These are phyloP conservation scores for Sebastes fasciatus DNA, from an alignment of 2,113 vertebrate genomes.

Conservation along the genomic window DNA sequence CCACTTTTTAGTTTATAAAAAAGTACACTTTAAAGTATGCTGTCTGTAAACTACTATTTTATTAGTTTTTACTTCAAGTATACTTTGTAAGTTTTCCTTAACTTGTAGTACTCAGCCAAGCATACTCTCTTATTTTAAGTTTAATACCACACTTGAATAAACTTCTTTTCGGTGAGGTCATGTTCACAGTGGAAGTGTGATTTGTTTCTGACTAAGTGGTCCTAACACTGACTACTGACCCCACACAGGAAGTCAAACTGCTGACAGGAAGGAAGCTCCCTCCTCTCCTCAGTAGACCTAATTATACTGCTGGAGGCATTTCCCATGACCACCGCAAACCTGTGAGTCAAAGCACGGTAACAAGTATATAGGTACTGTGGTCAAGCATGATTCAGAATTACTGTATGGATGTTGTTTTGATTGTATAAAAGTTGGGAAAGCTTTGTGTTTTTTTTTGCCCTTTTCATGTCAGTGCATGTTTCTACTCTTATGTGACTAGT, in stretches of 20 bases:
- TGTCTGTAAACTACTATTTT: too few species aligned
- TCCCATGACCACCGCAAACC: slow-evolving; percentile 43
- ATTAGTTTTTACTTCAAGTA: too few species aligned
- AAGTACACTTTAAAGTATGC: too few species aligned
- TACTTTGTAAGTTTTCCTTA: too few species aligned
- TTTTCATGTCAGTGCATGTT: background rate
- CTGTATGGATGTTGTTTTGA: background rate
- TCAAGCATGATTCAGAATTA: background rate
- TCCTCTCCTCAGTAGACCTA: slow-evolving; percentile 59
- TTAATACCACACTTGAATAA: too few species aligned
- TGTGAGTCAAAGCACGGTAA: background rate
- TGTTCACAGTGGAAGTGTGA: background rate
- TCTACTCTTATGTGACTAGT: background rate
- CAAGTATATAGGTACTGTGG: background rate
- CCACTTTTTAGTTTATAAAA: too few species aligned
- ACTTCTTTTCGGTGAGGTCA: background rate
- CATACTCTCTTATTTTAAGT: too few species aligned
- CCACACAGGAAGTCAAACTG: slow-evolving; percentile 74
- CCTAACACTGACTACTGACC: slow-evolving; percentile 33
- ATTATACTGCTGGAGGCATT: slow-evolving; percentile 57
- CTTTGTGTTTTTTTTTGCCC: background rate
- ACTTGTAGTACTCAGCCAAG: too few species aligned
- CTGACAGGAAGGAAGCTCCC: slow-evolving; percentile 83
- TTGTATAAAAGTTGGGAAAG: background rate
- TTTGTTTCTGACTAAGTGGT: slow-evolving; percentile 7